Percentiles rank a stretch among this genome's conserved stretches.
Conservation (phyloP, 30 jellyfish, hydroid and myxozoan genomes). For the Hydractinia symbiolongicarpus region DNA sequence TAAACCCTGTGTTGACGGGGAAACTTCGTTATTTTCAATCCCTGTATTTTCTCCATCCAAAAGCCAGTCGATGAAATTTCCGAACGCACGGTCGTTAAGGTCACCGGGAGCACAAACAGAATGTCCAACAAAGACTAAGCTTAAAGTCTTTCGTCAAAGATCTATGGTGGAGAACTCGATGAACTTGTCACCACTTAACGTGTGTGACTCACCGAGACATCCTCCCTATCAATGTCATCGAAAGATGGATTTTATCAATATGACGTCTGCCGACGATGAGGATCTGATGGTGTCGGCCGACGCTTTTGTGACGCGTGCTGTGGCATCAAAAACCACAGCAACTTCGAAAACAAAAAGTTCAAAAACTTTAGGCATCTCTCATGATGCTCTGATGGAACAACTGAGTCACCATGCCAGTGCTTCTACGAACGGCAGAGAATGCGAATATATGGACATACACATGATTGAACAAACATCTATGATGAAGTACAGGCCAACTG, state of each 20-base stretch:
- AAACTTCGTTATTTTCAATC: background rate
- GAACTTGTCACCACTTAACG: no score
- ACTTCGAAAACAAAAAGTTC: background rate
- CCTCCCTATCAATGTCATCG: no score
- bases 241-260: no score
- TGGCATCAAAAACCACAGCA: background rate
- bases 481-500: no score
- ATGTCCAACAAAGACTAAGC: no score
- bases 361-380: background rate
- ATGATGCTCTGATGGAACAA: slow-evolving; percentile 3
- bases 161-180: no score
- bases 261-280: background rate
- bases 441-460: no score
- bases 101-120: no score
- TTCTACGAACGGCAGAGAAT: background rate
- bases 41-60: background rate
- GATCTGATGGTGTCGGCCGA: slow-evolving; percentile 2
- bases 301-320: background rate
- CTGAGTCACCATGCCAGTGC: background rate
- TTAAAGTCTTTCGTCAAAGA: no score
- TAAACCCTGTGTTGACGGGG: no score
- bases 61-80: background rate
- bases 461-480: no score
- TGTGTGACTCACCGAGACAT: no score
- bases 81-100: background rate